Conservation (phyloP, 2,113 vertebrate genomes). For the Ifrita kowaldi region DNA sequence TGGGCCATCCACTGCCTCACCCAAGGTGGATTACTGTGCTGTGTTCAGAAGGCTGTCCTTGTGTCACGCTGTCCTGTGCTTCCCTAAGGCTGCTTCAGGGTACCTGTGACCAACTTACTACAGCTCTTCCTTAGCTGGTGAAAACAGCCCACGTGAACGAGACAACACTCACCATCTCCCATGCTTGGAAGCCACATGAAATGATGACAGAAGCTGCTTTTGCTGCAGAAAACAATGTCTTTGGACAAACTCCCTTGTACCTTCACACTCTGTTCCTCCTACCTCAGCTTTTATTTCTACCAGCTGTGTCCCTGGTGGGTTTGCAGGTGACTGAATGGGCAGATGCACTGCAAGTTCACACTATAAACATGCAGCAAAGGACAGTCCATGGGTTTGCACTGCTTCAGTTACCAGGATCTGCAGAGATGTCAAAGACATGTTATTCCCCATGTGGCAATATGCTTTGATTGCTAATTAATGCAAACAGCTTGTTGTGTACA, state of each 20-base stretch:
- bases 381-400: not conserved
- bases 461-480: conserved; percentile 71
- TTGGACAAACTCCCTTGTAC: not conserved
- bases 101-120: accelerated
- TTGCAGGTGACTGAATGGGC: conserved; percentile 9
- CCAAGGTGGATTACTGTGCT: not conserved
- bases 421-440: conserved; percentile 62
- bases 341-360: conserved; percentile 24
- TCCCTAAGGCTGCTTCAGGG: not conserved
- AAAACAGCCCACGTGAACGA: accelerated
- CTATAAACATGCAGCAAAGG: conserved; percentile 6
- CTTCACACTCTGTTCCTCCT: not conserved
- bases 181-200: not conserved
- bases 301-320: conserved; percentile 25
- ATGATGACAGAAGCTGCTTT: not conserved
- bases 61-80: not conserved
- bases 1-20: not conserved
- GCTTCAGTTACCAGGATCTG: conserved; percentile 45
- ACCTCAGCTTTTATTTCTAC: not conserved
- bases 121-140: not conserved
- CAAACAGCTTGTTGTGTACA: conserved; percentile 70
- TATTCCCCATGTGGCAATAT: conserved; percentile 64
- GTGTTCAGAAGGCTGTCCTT: not conserved
- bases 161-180: not conserved
- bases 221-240: not conserved